Base-by-base conservation (phyloP, 2,888 invertebrate genomes). In the Ariolimax columbianus region DNA sequence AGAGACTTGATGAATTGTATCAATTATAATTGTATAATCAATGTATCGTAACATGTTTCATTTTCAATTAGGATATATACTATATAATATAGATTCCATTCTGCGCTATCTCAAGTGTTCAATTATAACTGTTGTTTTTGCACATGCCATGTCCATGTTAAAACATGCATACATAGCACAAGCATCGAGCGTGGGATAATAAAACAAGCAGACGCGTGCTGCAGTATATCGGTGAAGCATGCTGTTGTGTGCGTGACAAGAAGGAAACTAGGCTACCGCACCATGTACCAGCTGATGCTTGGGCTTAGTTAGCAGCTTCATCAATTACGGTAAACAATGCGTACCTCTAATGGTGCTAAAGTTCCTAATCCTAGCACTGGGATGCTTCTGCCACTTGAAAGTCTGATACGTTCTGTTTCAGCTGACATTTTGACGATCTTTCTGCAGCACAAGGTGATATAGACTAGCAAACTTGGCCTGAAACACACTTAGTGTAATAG, bases 311-410 rank as follows among this genome's bases (percentile, higher is more conserved):
- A 11, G 23, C 9, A 30, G 7, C n/a, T 38, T 55, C 14, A 59
- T 77, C 19, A 19, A 11, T 26, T 38, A 51, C 36, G 23, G 40
- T 33, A 36, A 73, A 40, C 38, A 55, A 78, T 63, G 85, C 85
- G 83, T 89, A 92, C 92, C 87, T 91, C 88, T 86, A 89, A 89
- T 0, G 91, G 91, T 9, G 91, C 91, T 81, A 89, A 90, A 17
- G 92, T 92, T 33, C 92, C 92, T 68, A 92, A 87, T 30, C 91
- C 92, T 47, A 92, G 43, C 1, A 89, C 89, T 59, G 91, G 91
- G 88, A 92, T 90, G 38, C 82, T 80, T 73, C 88, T 80, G 23
- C 91, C 91, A 82, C 89, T 91, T 38, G 79, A 26, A 36, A 87
- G 78, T 72, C 75, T 78, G 9, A 79, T 73, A 30, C 47, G 33